Evolutionary conservation across 2,113 vertebrate species (phyloP).

Genomic region (Silurus asotus): DNA sequence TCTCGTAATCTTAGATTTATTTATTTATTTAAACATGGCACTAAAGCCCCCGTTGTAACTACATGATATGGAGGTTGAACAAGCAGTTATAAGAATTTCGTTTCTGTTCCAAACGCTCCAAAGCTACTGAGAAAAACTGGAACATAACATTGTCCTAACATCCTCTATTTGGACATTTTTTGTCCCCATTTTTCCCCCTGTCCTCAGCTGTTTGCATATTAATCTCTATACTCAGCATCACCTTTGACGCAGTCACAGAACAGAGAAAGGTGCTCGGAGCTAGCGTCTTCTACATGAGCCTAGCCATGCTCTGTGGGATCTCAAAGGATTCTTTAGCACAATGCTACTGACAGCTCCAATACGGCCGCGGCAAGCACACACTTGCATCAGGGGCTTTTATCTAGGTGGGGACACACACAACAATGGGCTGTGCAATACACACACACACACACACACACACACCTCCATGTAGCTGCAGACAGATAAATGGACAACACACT

Average conservation of each 20-base stretch:
- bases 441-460: constrained; percentile 48
- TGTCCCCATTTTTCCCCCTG: no score
- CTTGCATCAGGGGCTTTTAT: constrained; percentile 40
- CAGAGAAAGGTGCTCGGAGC: background rate
- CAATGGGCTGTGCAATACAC: background rate
- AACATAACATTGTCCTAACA: no score
- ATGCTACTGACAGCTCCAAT: constrained; percentile 60
- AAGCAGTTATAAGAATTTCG: no score
- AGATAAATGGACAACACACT: background rate
- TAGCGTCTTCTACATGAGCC: background rate
- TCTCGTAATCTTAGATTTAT: no score
- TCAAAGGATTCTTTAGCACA: constrained; percentile 58
- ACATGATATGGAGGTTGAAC: no score
- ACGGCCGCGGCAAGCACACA: constrained; percentile 34
- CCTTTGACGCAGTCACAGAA: background rate
- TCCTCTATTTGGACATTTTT: no score
- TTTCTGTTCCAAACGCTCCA: no score
- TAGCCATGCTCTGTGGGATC: constrained; percentile 12
- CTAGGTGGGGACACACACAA: background rate
- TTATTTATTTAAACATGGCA: no score
- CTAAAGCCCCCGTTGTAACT: no score
- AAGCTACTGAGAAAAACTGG: no score
- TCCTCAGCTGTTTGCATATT: no score
- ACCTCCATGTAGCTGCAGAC: constrained; percentile 22
- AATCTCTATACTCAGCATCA: background rate